phyloP scores from a whole-genome alignment of 2,888 invertebrate species.

The Himalopsyche kuldschensis region DNA sequence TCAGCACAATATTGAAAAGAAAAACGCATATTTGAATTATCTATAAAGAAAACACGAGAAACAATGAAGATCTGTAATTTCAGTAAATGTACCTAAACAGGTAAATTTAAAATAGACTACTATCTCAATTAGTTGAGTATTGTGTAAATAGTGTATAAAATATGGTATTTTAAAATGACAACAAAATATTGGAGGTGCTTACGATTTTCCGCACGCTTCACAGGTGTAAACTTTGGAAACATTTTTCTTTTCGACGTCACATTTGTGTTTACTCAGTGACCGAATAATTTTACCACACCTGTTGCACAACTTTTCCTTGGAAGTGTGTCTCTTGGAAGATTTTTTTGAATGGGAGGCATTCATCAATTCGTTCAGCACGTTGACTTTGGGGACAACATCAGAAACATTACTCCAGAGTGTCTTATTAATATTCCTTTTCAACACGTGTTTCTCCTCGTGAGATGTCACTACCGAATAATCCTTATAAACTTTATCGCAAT shows the following conservation, averaged over 20 bases:
- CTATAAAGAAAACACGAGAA: too few species aligned
- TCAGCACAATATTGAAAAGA: too few species aligned
- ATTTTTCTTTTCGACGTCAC: background rate
- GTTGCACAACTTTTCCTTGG: conserved; percentile 13
- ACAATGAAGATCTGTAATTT: too few species aligned
- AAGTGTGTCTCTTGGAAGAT: background rate
- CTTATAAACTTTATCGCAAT: background rate
- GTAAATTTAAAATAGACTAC: too few species aligned
- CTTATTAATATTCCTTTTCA: too few species aligned
- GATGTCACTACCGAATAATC: background rate
- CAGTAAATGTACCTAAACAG: too few species aligned
- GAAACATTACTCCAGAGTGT: too few species aligned
- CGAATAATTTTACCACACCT: conserved; percentile 15
- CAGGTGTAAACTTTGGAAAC: conserved; percentile 3
- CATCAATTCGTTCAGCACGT: too few species aligned
- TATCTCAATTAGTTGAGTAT: too few species aligned
- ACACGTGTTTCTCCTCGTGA: background rate
- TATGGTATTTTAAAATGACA: background rate
- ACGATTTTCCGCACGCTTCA: conserved; percentile 13
- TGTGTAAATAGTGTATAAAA: background rate
- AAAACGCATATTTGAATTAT: too few species aligned
- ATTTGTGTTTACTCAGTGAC: conserved; percentile 17
- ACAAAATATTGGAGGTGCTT: background rate
- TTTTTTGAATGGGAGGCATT: background rate
- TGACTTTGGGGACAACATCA: too few species aligned